Evolutionary conservation across 2,888 invertebrate species (phyloP), one percentile per base, ranked within the genome.

Genomic region (Callimorpha dominula): DNA sequence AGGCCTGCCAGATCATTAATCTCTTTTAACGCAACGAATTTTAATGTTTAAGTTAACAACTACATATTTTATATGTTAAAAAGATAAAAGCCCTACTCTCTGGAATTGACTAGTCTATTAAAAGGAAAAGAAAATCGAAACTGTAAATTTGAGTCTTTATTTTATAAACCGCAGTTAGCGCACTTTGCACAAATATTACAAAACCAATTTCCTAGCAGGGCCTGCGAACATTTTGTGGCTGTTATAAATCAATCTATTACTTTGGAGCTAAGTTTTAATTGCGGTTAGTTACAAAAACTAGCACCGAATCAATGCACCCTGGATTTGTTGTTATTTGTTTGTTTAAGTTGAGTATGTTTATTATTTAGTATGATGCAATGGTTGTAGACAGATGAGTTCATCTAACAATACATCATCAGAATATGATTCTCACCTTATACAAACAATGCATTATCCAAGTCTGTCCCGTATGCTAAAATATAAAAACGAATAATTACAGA

Each of bases 231-330:
- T 68, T 75, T 66, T 60, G 68, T 72, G 66, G 71, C 74, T 72
- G 67, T 63, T 57, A 43, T 70, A 65, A 77, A 79, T 80, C 65
- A 74, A 77, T 79, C 72, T 71, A 73, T 74, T 66, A 68, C 65
- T 65, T 73, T 52, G 31, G 68, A 73, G 49, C 71, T 65, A n/a
- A 68, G 52, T 73, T 63, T 65, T 65, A 79, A 78, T 79, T 75
- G 71, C 31, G 75, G 57, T 73, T 75, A 14, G 73, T 72, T 63
- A 57, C 63, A 76, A 79, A 78, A 75, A 72, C 64, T 67, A 54
- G 42, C 52, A 12, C 31, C 31, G 65, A 66, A 65, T 31, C 67
- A 70, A 72, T 70, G 54, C 20, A 49, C 50, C 65, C 17, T 17
- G 12, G 49, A 62, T 77, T 71, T 71, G 67, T 70, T 65, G 15